Base-by-base conservation (phyloP, 2,888 invertebrate genomes). In the Aromia moschata region DNA sequence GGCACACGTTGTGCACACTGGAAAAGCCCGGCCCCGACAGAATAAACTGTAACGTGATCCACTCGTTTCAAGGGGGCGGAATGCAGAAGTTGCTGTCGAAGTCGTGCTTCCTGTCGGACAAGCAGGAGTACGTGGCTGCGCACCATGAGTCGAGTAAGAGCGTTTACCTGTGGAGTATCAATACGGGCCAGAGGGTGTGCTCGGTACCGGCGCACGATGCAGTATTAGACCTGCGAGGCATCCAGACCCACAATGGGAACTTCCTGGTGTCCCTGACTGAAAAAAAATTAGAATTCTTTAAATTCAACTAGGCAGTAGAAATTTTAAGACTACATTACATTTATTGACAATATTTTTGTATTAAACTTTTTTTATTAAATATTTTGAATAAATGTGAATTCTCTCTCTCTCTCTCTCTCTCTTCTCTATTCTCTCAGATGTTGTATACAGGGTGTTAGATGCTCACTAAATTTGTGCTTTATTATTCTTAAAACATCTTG, bases 121-220 rank as follows among this genome's bases (percentile, higher is more conserved):
- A 84, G 2, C 84, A 87, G 7, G 83, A 85, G 5, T 83, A 90
- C 74, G 85, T 92, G 0, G 89, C 90, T 0, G 90, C 90, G 0
- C 89, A 92, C 70, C 87, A 92, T 58, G 93, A 93, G 77, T 87
- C 88, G 49, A 86, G 84, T n/a, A 86, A 86, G 2, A 80, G 84
- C 9, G 77, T 92, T 17, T 83, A 85, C 44, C 78, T 92, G 0
- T 90, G 91, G 83, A 90, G 89, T 56, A 78, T 84, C 43, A 79
- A 81, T 36, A 83, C 82, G 1, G 84, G 85, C 12, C 84, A 77
- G 20, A 84, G 74, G 70, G 66, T 63, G 4, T 61, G 68, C 36
- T 84, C 84, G 0, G 71, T 91, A 47, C 86, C 88, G 0, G 85
- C 88, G 0, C 83, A 85, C 0, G 89, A 89, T 64, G 84, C 87